Base-by-base conservation (phyloP, 2,888 invertebrate species). In the Erebia epiphron region DNA sequence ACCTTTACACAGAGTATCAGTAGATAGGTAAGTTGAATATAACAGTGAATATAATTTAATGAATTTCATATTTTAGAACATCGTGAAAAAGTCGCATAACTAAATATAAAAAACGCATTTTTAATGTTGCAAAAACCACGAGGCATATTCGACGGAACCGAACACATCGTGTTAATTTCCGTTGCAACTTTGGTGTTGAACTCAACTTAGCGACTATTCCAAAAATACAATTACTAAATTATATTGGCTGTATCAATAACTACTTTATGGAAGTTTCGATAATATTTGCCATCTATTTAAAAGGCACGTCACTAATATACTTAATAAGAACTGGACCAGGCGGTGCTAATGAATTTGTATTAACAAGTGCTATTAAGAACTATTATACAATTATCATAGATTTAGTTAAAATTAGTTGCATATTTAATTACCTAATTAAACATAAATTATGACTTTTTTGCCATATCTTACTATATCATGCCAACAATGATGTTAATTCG, bases 391-490 rank as follows among this genome's bases (percentile, higher is more conserved):
- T 41, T 2, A n/a, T 61, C 0, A 43, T 43, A 62, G 62, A 18
- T 43, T 49, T 41, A 46, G 21, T 63, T 50, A 63, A 63, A 49
- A 63, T 50, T 63, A 26, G 26, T 63, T 63, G 62, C 62, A 63
- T 63, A 14, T 62, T 49, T 49, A 62, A 8, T 50, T 49, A 63
- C 18, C 16, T 62, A 49, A 49, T 52, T 18, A 52, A 52, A 63
- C 8, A 16, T n/a, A n/a, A n/a, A 10, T 43, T 60, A 60, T n/a
- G 43, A 43, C 14, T 60, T 43, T n/a, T 35, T 41, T 41, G 41
- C 26, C 26, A 26, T 3, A 26, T 26, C 26, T 26, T 26, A 26
- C 26, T 26, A 26, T 26, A 26, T 26, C 26, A 26, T 35, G 60
- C 41, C n/a, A 41, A 60, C 35, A 60, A 43, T 16, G 60, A n/a